Evolutionary conservation across 2,888 invertebrate species (phyloP).

Genomic region (Synanthedon vespiformis): DNA sequence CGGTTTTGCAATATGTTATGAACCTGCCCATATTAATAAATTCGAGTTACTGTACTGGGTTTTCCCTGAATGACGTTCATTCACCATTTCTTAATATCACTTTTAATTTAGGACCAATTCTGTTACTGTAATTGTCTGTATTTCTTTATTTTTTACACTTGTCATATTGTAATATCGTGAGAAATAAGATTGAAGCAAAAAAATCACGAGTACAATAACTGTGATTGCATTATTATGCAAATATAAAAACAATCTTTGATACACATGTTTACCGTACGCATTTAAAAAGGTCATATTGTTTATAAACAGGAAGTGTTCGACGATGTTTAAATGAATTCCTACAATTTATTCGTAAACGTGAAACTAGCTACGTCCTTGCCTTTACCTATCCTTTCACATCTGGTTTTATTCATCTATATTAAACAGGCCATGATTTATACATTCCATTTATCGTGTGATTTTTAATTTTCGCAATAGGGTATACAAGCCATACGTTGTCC

Average conservation of each 20-base stretch:
- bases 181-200: too few species aligned
- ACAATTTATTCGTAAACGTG: neutral
- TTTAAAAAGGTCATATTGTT: neutral
- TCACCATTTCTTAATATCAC: too few species aligned
- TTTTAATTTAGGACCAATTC: too few species aligned
- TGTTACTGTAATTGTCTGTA: too few species aligned
- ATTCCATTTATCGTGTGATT: neutral
- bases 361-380: slow-evolving; percentile 10
- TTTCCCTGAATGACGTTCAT: too few species aligned
- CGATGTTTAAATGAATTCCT: neutral
- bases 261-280: neutral
- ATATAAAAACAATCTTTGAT: neutral
- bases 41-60: too few species aligned
- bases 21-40: too few species aligned
- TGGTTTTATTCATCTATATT: slow-evolving; percentile 6
- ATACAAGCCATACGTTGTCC: slow-evolving; percentile 94
- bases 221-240: too few species aligned
- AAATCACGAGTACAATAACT: too few species aligned
- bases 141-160: neutral
- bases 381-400: slow-evolving; percentile 11
- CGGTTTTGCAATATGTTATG: too few species aligned
- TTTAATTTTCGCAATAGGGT: slow-evolving; percentile 68
- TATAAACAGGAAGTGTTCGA: neutral
- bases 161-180: neutral
- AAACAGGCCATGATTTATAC: neutral